Conservation (phyloP, 2,888 invertebrate genomes). For the Ichneumon xanthorius region DNA sequence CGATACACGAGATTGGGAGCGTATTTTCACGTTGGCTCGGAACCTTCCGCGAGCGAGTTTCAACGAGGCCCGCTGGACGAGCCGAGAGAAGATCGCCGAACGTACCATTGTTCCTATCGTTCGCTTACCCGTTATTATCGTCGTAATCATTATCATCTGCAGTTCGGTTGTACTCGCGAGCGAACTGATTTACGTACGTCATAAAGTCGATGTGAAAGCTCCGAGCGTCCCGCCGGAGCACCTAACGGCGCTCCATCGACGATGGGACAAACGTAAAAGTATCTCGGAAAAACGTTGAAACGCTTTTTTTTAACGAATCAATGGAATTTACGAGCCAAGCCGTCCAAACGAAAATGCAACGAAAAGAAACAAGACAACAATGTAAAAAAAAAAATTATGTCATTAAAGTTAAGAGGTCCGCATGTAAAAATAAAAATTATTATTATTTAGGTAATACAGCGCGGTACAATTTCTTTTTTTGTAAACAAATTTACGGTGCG, state of each 20-base stretch:
- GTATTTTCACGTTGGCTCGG: slow-evolving; percentile 24
- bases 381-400: no score
- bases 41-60: slow-evolving; percentile 21
- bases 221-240: neutral
- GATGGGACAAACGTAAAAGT: neutral
- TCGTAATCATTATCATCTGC: slow-evolving; percentile 52
- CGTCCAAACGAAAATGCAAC: neutral
- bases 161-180: slow-evolving; percentile 26
- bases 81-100: slow-evolving; percentile 13
- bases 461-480: no score
- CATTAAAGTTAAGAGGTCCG: no score
- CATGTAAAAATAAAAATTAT: no score
- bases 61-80: slow-evolving; percentile 30
- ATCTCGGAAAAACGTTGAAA: neutral
- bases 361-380: neutral
- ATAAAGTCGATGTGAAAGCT: slow-evolving; percentile 56
- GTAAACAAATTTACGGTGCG: no score
- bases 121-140: slow-evolving; percentile 38
- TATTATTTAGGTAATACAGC: no score
- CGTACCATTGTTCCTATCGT: slow-evolving; percentile 37
- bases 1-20: slow-evolving; percentile 35
- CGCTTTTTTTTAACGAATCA: neutral
- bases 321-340: neutral
- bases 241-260: neutral
- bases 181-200: slow-evolving; percentile 59